Evolutionary conservation across 64 coral and sea anemone genomes (phyloP), one percentile per base, ranked within the genome.

Genomic region (Actinia tenebrosa): DNA sequence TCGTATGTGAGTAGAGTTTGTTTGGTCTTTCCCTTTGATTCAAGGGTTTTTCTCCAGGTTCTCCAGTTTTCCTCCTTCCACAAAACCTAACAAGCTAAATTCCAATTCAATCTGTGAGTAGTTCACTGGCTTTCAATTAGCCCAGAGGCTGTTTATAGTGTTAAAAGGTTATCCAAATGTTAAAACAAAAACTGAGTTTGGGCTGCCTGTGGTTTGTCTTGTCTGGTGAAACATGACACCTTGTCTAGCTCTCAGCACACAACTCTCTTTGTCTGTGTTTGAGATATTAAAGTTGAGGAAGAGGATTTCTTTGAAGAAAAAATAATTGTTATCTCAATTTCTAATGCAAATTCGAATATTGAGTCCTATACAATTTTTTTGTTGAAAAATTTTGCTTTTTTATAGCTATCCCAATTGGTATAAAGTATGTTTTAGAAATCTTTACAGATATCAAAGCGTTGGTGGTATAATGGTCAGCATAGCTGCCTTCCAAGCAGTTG

Each of bases 401-500:
- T 50, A 19, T n/a, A 66, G 2, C 22, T 20, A 6, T 66, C 8
- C n/a, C 63, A n/a, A 7, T 66, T 14, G 22, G 63, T 20, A 66
- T 66, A 66, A 66, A 14, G n/a, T 23, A n/a, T 9, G 5, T 66
- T 66, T 66, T 66, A 23, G 19, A 23, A 25, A 0, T 0, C 0
- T 5, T 4, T 66, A 6, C 3, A 66, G 5, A 66, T 9, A 23
- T 25, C 2, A 5, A 9, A 66, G 77, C 77, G 77, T 79, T 37
- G 77, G 77, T 79, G 77, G 77, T 79, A 79, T 79, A 79, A 79
- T 79, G 77, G 77, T 79, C 77, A 79, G 77, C 77, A 79, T 79
- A 79, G 77, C 77, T 79, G 77, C 77, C 77, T 79, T 79, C 77
- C 77, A 79, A 79, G 77, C 77, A 79, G 77, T 79, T 79, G 77